These are phyloP conservation scores for Myopa testacea DNA, from an alignment of 2,888 invertebrate genomes.

Conservation along the genomic window DNA sequence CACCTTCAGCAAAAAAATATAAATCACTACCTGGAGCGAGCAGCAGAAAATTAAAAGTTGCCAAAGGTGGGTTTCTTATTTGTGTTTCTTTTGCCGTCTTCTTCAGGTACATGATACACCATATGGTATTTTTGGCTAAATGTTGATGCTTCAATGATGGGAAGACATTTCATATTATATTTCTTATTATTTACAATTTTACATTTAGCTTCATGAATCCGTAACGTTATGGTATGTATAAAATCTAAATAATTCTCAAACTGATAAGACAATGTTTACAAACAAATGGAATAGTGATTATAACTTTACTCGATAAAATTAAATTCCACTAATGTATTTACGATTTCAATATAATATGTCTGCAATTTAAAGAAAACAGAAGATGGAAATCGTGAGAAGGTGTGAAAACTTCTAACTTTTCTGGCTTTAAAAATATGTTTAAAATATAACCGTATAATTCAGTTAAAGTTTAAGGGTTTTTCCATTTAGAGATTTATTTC, in stretches of 20 bases:
- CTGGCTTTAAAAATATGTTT: no score
- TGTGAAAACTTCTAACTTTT: no score
- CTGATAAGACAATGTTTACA: no score
- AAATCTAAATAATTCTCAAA: background rate
- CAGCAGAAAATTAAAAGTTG: conserved; percentile 58
- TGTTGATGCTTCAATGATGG: conserved; percentile 20
- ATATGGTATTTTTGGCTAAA: background rate
- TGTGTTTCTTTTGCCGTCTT: background rate
- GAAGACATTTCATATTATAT: conserved; percentile 32
- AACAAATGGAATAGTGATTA: no score
- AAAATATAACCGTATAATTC: no score
- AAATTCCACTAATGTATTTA: no score
- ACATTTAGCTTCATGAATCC: background rate
- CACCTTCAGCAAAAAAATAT: conserved; percentile 50
- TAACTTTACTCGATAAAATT: no score
- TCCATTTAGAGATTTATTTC: no score
- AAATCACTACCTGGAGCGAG: conserved; percentile 48
- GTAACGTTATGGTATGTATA: conserved; percentile 18
- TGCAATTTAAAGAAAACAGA: no score
- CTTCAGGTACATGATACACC: background rate
- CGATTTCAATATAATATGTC: no score
- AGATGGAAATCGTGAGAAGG: no score
- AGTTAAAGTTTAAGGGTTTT: no score
- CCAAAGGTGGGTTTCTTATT: conserved; percentile 65
- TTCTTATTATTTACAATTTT: background rate